A percentile compares a stretch with the other conserved stretches of the same genome.
These are phyloP conservation scores for Cephalopholis sonnerati DNA, from an alignment of 2,113 vertebrate species.

Conservation along the genomic window DNA sequence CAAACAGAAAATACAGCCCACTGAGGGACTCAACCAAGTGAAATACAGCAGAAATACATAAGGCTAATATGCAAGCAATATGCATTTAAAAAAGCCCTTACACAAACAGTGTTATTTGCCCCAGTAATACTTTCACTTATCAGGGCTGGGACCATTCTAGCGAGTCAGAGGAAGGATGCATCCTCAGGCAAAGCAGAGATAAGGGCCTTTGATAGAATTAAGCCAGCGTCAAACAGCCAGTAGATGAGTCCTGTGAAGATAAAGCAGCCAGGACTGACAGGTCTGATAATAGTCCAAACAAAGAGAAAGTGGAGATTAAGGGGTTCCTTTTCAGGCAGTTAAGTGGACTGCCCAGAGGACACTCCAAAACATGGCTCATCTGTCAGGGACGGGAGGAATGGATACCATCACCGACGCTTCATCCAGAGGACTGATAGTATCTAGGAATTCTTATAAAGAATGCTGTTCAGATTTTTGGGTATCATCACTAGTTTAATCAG, in stretches of 20 bases:
- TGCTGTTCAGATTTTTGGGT: conserved; percentile 28
- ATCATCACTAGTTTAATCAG: not conserved
- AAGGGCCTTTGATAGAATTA: conserved; percentile 80
- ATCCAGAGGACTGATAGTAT: conserved; percentile 53
- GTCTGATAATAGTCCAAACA: conserved; percentile 79
- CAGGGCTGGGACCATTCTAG: conserved; percentile 37
- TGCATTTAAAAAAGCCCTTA: conserved; percentile 21
- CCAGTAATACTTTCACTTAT: conserved; percentile 45
- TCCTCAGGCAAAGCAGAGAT: conserved; percentile 75
- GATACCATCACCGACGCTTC: conserved; percentile 72
- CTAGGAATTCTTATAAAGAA: conserved; percentile 65
- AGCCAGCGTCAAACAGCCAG: conserved; percentile 73
- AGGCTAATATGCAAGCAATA: not conserved
- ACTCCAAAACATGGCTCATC: conserved; percentile 77
- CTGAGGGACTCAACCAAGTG: not conserved
- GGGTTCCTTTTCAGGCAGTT: conserved; percentile 78
- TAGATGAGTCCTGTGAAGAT: conserved; percentile 80
- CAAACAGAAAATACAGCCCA: conserved; percentile 13
- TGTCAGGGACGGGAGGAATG: conserved; percentile 73
- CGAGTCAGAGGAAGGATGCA: conserved; percentile 64
- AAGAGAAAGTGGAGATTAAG: conserved; percentile 85
- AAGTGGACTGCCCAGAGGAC: conserved; percentile 80
- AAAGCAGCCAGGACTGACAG: conserved; percentile 76
- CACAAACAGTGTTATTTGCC: conserved; percentile 26
- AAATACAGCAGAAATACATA: conserved; percentile 7